A percentile compares a stretch with the other conserved stretches of the same genome.
phyloP scores from a whole-genome alignment of 30 jellyfish, hydroid and myxozoan species.

The Turritopsis dohrnii region DNA sequence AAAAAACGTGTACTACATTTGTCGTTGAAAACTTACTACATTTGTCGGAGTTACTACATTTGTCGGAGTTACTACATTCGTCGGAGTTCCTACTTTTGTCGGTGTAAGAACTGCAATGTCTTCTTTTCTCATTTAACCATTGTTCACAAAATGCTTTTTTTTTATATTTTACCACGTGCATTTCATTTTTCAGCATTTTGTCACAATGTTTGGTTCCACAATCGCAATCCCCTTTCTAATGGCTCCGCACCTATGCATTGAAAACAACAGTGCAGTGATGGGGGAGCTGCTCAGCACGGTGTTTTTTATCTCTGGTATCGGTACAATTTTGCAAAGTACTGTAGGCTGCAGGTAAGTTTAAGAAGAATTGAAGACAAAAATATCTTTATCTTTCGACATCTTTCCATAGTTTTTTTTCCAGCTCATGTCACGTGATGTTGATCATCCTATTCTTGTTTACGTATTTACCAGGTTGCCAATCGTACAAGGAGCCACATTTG shows the following conservation, averaged over 20 bases:
- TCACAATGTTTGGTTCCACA: constrained; percentile 37
- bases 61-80: no score
- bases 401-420: no score
- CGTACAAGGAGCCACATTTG: constrained; percentile 95
- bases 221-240: constrained; percentile 23
- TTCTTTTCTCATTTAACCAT: no score
- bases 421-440: no score
- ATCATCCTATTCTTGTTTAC: background rate
- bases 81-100: no score
- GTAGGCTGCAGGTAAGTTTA: constrained; percentile 36
- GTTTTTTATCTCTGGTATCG: constrained; percentile 24
- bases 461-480: constrained; percentile 68
- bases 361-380: background rate
- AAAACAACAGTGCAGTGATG: constrained; percentile 2
- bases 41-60: no score
- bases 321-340: constrained; percentile 21
- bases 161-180: background rate
- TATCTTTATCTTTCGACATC: background rate
- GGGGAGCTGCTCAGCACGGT: constrained; percentile 19
- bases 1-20: no score
- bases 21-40: no score
- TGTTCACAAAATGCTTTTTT: no score
- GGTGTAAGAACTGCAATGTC: no score
- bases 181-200: constrained; percentile 8
- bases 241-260: constrained; percentile 27